phyloP scores from a whole-genome alignment of 2,797 vertebrate species.

The Propithecus perrieri region DNA sequence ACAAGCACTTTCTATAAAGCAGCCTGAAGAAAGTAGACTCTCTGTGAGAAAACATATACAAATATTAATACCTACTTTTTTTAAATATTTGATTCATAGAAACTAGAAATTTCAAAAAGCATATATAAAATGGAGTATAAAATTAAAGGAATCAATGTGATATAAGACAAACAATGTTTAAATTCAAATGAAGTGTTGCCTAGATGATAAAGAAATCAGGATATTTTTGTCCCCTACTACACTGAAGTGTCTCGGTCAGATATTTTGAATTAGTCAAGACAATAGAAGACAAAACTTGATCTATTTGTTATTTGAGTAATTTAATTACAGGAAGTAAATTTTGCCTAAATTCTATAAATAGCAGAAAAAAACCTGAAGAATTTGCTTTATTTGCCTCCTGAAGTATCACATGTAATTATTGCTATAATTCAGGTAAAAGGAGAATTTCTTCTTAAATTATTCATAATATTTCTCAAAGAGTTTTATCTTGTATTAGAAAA shows the following conservation, averaged over 20 bases:
- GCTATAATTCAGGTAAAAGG: background rate
- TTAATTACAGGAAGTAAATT: background rate
- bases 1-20: background rate
- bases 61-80: background rate
- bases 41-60: background rate
- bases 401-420: background rate
- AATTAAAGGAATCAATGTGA: background rate
- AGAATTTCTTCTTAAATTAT: background rate
- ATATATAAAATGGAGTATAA: background rate
- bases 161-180: background rate
- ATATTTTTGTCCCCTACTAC: background rate
- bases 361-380: background rate
- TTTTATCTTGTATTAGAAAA: background rate
- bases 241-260: background rate
- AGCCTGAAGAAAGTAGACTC: background rate
- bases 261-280: background rate
- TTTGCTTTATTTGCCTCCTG: background rate
- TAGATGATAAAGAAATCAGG: background rate
- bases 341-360: background rate
- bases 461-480: background rate
- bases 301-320: background rate
- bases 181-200: background rate
- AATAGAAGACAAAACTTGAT: background rate
- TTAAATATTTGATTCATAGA: background rate
- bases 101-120: background rate